phyloP scores from a whole-genome alignment of 2,888 invertebrate species.

The Chrysopilus asiliformis region DNA sequence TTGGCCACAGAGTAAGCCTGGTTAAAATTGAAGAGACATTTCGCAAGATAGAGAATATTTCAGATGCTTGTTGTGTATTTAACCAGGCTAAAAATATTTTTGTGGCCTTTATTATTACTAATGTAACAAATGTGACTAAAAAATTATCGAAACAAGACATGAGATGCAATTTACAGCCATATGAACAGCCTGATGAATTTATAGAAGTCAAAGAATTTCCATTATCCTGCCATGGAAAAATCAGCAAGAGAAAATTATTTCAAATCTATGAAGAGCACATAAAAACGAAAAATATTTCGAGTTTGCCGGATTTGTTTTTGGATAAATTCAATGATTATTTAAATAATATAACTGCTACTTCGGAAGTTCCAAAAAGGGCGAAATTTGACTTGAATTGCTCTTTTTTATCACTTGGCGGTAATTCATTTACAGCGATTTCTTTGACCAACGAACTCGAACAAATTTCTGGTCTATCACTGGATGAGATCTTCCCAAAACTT shows the following conservation, averaged over 20 bases:
- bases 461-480: slow-evolving; percentile 33
- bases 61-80: slow-evolving; percentile 44
- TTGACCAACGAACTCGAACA: slow-evolving; percentile 45
- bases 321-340: slow-evolving; percentile 22
- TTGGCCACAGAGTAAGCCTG: slow-evolving; percentile 56
- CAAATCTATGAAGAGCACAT: slow-evolving; percentile 29
- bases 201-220: slow-evolving; percentile 45
- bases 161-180: slow-evolving; percentile 35
- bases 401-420: slow-evolving; percentile 52
- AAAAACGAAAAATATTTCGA: slow-evolving; percentile 21
- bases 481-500: slow-evolving; percentile 42
- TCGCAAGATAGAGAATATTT: slow-evolving; percentile 38
- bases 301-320: slow-evolving; percentile 25
- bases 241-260: slow-evolving; percentile 39
- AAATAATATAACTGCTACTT: slow-evolving; percentile 1
- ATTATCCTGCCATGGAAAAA: slow-evolving; percentile 56
- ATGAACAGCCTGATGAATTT: slow-evolving; percentile 52
- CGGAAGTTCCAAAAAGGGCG: not conserved
- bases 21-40: slow-evolving; percentile 40
- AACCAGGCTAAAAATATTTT: slow-evolving; percentile 36
- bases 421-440: slow-evolving; percentile 54
- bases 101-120: slow-evolving; percentile 36
- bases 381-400: slow-evolving; percentile 22
- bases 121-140: no score
- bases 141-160: not conserved